Conservation (phyloP, 2,113 vertebrate species). For the Panthera uncia region DNA sequence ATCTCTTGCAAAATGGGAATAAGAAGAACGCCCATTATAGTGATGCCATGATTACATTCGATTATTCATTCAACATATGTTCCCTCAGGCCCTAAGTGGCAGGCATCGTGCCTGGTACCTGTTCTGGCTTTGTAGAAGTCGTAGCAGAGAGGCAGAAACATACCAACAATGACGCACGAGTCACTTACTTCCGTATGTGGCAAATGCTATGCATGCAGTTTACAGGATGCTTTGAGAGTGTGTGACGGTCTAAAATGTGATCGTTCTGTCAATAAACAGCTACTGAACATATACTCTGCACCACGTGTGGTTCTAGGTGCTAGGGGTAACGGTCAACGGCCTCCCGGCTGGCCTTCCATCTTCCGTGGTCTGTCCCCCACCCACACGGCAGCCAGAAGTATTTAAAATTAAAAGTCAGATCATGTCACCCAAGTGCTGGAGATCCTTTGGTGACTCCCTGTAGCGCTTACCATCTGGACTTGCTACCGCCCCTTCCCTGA, state of each 20-base stretch:
- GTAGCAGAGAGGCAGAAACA: background rate
- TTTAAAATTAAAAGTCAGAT: background rate
- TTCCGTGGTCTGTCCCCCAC: rapidly evolving
- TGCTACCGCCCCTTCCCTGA: background rate
- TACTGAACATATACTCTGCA: background rate
- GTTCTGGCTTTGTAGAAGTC: background rate
- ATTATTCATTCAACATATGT: background rate
- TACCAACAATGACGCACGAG: background rate
- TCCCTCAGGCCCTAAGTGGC: background rate
- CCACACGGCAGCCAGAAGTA: background rate
- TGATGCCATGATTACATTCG: background rate
- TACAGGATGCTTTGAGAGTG: background rate
- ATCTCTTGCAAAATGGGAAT: background rate
- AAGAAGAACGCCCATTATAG: background rate
- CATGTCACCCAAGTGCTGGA: background rate
- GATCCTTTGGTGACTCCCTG: background rate
- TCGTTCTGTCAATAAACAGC: background rate
- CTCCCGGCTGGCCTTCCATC: background rate
- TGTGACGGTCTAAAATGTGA: background rate
- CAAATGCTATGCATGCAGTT: background rate
- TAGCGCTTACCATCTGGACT: background rate
- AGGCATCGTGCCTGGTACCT: background rate
- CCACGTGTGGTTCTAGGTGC: background rate
- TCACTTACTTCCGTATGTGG: background rate
- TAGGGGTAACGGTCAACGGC: background rate